Percentiles rank a stretch among this genome's conserved stretches.
Evolutionary conservation across 2,113 vertebrate species (phyloP).

Genomic region (Marmota monax): DNA sequence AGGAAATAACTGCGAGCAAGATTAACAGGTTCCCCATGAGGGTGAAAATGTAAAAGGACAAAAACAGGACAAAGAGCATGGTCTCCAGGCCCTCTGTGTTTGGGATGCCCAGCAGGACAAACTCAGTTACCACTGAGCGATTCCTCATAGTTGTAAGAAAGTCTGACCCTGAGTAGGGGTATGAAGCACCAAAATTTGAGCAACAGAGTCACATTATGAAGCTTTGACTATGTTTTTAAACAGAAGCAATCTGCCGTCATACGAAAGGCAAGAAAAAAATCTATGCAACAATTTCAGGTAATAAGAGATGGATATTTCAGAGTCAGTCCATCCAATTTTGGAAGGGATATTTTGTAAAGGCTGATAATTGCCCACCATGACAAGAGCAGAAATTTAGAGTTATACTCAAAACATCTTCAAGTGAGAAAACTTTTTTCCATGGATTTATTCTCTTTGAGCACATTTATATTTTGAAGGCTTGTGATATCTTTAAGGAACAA

Average conservation of each 20-base stretch:
- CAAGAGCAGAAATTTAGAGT: not conserved
- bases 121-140: constrained; percentile 66
- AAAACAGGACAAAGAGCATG: constrained; percentile 73
- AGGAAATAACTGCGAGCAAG: constrained; percentile 68
- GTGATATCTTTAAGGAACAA: not conserved
- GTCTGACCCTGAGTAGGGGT: not conserved
- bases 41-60: constrained; percentile 77
- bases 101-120: constrained; percentile 79
- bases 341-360: not conserved
- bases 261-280: not conserved
- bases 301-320: not conserved
- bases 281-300: not conserved
- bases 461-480: not conserved
- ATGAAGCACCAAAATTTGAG: not conserved
- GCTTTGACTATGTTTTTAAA: not conserved
- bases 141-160: constrained; percentile 61
- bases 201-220: not conserved
- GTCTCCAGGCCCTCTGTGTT: constrained; percentile 63
- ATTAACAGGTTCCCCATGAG: constrained; percentile 79
- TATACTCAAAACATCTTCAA: not conserved
- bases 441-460: not conserved
- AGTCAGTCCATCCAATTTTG: not conserved
- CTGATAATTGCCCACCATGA: not conserved
- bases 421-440: not conserved
- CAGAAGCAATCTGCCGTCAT: not conserved